phyloP scores from a whole-genome alignment of 2,888 invertebrate species.

The Anthrax anthrax region DNA sequence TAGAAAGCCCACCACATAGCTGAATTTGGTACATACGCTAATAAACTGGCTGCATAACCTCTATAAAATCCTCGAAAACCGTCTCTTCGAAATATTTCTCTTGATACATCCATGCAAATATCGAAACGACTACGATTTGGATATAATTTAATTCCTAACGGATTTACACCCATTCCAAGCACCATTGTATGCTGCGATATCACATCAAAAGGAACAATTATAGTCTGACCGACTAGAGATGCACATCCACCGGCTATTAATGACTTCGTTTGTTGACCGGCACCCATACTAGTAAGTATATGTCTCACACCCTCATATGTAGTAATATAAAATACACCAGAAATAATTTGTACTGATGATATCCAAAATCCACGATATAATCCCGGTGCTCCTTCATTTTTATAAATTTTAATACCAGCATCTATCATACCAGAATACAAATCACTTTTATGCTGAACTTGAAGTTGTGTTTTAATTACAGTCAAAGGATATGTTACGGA shows the following conservation, averaged over 20 bases:
- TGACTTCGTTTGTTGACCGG: conserved; percentile 42
- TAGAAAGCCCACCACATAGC: conserved; percentile 98
- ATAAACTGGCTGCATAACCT: conserved; percentile 82
- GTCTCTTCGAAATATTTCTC: conserved; percentile 62
- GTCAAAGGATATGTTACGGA: conserved; percentile 82
- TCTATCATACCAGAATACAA: conserved; percentile 78
- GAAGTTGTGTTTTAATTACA: conserved; percentile 86
- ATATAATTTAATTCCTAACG: conserved; percentile 54
- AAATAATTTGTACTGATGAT: conserved; percentile 74
- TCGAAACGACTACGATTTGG: conserved; percentile 47
- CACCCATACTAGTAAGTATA: conserved; percentile 44
- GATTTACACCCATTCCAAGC: conserved; percentile 61
- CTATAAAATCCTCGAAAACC: conserved; percentile 83
- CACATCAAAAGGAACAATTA: conserved; percentile 93
- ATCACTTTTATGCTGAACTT: conserved; percentile 65
- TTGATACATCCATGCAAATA: conserved; percentile 59
- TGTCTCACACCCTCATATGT: conserved; percentile 87
- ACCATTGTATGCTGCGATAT: conserved; percentile 96
- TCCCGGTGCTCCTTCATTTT: conserved; percentile 68
- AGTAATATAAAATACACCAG: conserved; percentile 81
- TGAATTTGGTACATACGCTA: conserved; percentile 89
- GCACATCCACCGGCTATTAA: conserved; percentile 82
- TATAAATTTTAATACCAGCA: conserved; percentile 76
- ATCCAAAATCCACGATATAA: conserved; percentile 93
- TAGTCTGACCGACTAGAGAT: conserved; percentile 84